Conservation (phyloP, 2,888 invertebrate species). For the Hirtodrosophila histrioides region DNA sequence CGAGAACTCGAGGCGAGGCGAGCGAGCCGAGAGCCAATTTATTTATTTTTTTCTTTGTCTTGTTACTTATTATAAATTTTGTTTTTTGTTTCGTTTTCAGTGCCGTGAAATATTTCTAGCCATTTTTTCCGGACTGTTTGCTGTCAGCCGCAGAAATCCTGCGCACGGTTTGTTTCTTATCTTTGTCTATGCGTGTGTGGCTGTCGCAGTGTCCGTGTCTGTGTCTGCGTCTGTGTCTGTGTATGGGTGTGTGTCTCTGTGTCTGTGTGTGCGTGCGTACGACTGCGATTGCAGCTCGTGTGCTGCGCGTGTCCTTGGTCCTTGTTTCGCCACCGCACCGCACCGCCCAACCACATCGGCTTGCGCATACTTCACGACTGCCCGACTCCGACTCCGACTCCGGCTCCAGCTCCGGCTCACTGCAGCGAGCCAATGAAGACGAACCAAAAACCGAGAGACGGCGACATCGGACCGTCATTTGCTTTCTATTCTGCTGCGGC, state of each 20-base stretch:
- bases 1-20: too few relatives aligned
- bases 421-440: slow-evolving; percentile 71
- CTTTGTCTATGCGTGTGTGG: slow-evolving; percentile 36
- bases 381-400: slow-evolving; percentile 42
- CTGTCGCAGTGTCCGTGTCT: slow-evolving; percentile 11
- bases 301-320: slow-evolving; percentile 54
- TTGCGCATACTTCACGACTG: slow-evolving; percentile 54
- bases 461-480: slow-evolving; percentile 31
- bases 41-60: slow-evolving; percentile 15
- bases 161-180: slow-evolving; percentile 77
- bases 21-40: slow-evolving; percentile 22
- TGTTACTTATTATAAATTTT: slow-evolving; percentile 51
- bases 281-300: slow-evolving; percentile 22
- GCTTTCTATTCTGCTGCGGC: slow-evolving; percentile 26
- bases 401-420: slow-evolving; percentile 34
- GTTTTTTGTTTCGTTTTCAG: slow-evolving; percentile 51
- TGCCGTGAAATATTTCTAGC: slow-evolving; percentile 71
- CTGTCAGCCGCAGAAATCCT: slow-evolving; percentile 70
- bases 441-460: slow-evolving; percentile 51
- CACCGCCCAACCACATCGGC: slow-evolving; percentile 58
- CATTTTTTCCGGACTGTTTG: slow-evolving; percentile 79
- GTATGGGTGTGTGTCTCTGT: slow-evolving; percentile 28
- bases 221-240: slow-evolving; percentile 1
- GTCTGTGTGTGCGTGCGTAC: slow-evolving; percentile 16
- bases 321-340: slow-evolving; percentile 62